Base-by-base conservation (phyloP, 2,888 invertebrate species). In the Drosophila yooni region DNA sequence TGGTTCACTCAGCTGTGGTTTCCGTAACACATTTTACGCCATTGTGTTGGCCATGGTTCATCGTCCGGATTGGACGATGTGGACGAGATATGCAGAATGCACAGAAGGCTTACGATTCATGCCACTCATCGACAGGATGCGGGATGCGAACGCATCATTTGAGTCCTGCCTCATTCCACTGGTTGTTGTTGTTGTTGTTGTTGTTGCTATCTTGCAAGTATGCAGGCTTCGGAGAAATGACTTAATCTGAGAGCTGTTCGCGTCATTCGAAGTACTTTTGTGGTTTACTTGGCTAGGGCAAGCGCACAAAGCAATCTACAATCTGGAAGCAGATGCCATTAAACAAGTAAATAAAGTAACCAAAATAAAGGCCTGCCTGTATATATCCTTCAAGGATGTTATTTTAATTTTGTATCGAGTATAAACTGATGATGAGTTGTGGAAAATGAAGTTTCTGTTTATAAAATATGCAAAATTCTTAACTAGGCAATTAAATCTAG, bases 1-100 rank as follows among this genome's bases (percentile, higher is more conserved):
- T 40, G 53, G 72, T 64, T 78, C 88, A 83, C 76, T 84, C 86
- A 76, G 69, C 88, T 83, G 88, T 86, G 83, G 88, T 86, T 84
- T 88, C 88, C 84, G 83, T 83, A 81, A 85, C 78, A 81, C 76
- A 85, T 84, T 83, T 80, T 65, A 64, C 58, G 64, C 80, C 76
- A 83, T 75, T 75, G 79, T 78, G 34, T 53, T 71, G 58, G 50
- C n/a, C 48, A 52, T 58, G 74, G 74, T 68, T 63, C 71, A 50
- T 50, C 58, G 61, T 50, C 52, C 76, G 43, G 76, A 77, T 65
- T 74, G 70, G 50, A 36, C 15, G 66, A 46, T 46, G 46, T 25
- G 46, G 46, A 25, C 25, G 25, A 51, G 53, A 33, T 54, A 68
- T 66, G 68, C 29, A 57, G 46, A 58, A 61, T 65, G 58, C 65